phyloP scores from a whole-genome alignment of 2,888 invertebrate species.

The Hirtodrosophila trivittata region DNA sequence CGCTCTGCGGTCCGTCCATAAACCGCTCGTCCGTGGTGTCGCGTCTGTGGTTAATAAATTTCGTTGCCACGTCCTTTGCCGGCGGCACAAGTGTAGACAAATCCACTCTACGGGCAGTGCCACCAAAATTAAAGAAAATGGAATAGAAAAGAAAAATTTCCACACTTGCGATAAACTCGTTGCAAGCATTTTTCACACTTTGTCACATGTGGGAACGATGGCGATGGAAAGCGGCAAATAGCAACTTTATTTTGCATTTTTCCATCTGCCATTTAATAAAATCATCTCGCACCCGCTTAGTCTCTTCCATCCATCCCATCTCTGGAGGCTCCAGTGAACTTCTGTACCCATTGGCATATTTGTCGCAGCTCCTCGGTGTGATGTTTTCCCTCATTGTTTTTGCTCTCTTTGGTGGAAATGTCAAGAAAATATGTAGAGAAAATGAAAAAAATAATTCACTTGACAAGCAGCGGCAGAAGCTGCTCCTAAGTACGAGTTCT shows the following conservation, averaged over 20 bases:
- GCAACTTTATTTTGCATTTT: constrained; percentile 28
- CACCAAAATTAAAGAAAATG: constrained; percentile 36
- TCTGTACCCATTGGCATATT: constrained; percentile 6
- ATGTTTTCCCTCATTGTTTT: constrained; percentile 1
- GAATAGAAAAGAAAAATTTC: constrained; percentile 33
- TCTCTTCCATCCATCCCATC: neutral
- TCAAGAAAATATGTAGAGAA: neutral
- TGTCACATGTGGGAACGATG: constrained; percentile 46
- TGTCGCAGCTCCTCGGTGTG: neutral
- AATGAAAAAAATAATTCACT: neutral
- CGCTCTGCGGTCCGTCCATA: constrained; percentile 33
- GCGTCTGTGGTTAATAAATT: constrained; percentile 73
- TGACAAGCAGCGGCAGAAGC: neutral
- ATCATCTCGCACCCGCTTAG: constrained; percentile 14
- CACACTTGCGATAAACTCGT: constrained; percentile 49
- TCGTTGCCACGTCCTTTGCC: constrained; percentile 59
- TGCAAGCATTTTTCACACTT: constrained; percentile 70
- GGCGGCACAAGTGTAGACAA: constrained; percentile 53
- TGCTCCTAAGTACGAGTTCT: too few species aligned
- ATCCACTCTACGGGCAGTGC: constrained; percentile 24
- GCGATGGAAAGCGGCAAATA: constrained; percentile 20
- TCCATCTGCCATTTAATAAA: constrained; percentile 23
- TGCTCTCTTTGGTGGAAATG: neutral
- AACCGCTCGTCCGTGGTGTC: constrained; percentile 40
- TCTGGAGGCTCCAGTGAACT: constrained; percentile 16